A percentile compares a stretch with the other conserved stretches of the same genome.
phyloP scores from a whole-genome alignment of 2,888 invertebrate genomes.

The Beris morrisii region DNA sequence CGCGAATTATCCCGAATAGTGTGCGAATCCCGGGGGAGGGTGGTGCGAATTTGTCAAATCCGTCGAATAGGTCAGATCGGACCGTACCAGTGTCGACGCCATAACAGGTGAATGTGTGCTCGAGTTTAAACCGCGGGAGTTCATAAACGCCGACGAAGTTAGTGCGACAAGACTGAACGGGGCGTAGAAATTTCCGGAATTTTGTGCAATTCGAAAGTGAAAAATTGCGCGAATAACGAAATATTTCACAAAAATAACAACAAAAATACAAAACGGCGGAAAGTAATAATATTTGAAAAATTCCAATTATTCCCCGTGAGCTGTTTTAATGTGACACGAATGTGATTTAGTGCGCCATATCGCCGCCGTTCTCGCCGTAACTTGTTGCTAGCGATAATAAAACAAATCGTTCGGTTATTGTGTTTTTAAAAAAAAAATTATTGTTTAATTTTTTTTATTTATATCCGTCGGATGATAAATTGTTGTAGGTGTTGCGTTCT shows the following conservation, averaged over 20 bases:
- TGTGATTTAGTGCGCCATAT: conserved; percentile 35
- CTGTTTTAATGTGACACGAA: conserved; percentile 29
- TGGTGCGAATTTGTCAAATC: not conserved
- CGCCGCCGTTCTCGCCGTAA: conserved; percentile 22
- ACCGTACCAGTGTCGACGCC: too few relatives aligned
- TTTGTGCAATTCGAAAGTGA: conserved; percentile 23
- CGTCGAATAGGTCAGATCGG: not conserved
- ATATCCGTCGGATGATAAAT: too few relatives aligned
- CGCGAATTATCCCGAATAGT: not conserved
- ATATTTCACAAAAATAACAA: not conserved
- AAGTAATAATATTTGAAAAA: conserved; percentile 14
- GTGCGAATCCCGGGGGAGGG: not conserved
- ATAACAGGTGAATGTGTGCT: too few relatives aligned
- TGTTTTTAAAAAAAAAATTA: too few relatives aligned
- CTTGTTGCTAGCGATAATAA: conserved; percentile 26
- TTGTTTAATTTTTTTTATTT: too few relatives aligned
- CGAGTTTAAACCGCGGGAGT: too few relatives aligned
- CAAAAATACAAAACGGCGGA: not conserved
- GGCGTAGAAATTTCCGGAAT: conserved; percentile 15
- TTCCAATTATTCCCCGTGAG: conserved; percentile 18
- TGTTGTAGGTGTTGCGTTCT: too few relatives aligned
- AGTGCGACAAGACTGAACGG: not conserved
- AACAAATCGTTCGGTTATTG: too few relatives aligned
- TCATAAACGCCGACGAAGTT: too few relatives aligned
- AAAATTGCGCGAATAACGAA: conserved; percentile 8